These are phyloP conservation scores for Euwallacea similis DNA, from an alignment of 1,140 invertebrate species.

Conservation along the genomic window DNA sequence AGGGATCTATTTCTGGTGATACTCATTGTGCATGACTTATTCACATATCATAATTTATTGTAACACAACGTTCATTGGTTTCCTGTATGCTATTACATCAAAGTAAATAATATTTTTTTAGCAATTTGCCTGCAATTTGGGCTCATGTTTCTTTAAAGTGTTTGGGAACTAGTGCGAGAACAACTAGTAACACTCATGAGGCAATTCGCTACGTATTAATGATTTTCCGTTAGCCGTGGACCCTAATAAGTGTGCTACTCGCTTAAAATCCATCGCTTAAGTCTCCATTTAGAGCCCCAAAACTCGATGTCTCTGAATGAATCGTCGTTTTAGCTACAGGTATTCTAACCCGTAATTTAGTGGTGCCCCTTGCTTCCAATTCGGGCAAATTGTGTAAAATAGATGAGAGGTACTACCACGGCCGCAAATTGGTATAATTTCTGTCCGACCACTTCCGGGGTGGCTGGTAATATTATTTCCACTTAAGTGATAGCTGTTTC, in stretches of 20 bases:
- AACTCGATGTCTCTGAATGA: conserved; percentile 13
- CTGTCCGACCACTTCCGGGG: conserved; percentile 12
- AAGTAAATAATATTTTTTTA: conserved; percentile 10
- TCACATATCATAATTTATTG: not conserved
- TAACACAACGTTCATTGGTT: conserved; percentile 8
- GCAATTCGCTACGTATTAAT: too few relatives aligned
- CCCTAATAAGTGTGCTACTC: not conserved
- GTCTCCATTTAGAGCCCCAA: not conserved
- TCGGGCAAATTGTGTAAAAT: conserved; percentile 13
- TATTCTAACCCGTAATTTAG: conserved; percentile 1
- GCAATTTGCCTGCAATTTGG: too few relatives aligned
- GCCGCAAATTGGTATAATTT: conserved; percentile 12
- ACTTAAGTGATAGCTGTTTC: not conserved
- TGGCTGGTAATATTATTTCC: not conserved
- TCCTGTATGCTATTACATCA: conserved; percentile 13
- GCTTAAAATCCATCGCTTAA: not conserved
- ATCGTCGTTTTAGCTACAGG: not conserved
- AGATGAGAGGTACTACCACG: not conserved
- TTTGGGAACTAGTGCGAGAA: too few relatives aligned
- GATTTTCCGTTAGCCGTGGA: too few relatives aligned
- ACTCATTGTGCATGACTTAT: conserved; percentile 18
- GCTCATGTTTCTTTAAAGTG: too few relatives aligned
- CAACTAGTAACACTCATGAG: too few relatives aligned
- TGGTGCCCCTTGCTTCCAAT: conserved; percentile 13
- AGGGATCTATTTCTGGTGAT: conserved; percentile 23